Conservation (phyloP, 1,140 invertebrate genomes). For the Rhopalosiphum maidis region DNA sequence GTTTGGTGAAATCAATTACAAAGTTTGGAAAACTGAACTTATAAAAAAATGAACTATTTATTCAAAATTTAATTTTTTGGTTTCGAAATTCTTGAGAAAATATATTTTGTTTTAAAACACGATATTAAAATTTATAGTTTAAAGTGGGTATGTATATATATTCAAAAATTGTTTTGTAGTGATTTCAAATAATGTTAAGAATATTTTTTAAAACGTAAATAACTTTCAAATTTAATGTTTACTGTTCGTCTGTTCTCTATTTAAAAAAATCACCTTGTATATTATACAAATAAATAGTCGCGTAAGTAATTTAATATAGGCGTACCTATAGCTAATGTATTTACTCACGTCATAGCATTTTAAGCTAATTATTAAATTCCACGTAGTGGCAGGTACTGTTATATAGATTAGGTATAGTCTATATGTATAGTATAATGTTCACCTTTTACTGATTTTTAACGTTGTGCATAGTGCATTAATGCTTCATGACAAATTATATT, state of each 20-base stretch:
- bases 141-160: no score
- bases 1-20: neutral
- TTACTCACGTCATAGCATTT: constrained; percentile 6
- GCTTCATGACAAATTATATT: neutral
- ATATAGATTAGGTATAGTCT: neutral
- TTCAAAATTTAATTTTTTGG: neutral
- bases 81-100: neutral
- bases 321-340: neutral
- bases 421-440: neutral
- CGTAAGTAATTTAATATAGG: neutral
- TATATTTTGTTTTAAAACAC: neutral
- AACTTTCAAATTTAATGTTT: neutral
- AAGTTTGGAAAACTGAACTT: neutral
- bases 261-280: neutral
- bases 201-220: neutral
- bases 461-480: neutral
- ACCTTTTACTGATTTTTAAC: no score
- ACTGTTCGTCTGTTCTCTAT: neutral
- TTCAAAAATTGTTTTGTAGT: neutral
- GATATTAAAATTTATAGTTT: neutral
- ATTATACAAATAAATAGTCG: neutral
- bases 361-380: constrained; percentile 12
- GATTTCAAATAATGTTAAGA: neutral
- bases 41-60: neutral
- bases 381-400: neutral